Base-by-base conservation (phyloP, 2,888 invertebrate species). In the Brachycybe producta region DNA sequence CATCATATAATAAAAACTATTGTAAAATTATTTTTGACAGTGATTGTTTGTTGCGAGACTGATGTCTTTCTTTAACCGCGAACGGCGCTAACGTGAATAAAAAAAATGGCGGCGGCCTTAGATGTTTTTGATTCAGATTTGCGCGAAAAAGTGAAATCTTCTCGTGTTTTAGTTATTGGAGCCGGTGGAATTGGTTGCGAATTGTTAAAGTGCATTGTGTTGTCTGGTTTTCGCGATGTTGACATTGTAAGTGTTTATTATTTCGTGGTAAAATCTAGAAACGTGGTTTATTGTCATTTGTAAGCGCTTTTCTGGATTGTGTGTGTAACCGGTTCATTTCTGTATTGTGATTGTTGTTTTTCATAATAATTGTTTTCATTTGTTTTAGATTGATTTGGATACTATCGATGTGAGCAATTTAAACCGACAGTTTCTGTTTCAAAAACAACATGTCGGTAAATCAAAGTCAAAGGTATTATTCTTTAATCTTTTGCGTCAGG, bases 141-240 rank as follows among this genome's bases (percentile, higher is more conserved):
- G 7, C 15, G 26, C 19, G 47, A 38, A 35, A 38, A 35, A 15
- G n/a, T 47, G 26, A 15, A 24, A 15, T 38, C 26, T 36, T 30
- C 47, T 11, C 86, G 84, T 70, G 71, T 91, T 44, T 72, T 91
- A 54, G 81, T 91, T 15, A 87, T 91, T 24, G 98, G 98, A 49
- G 97, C 98, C 61, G 98, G 98, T 57, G 98, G 98, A 52, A 98
- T 99, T 62, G 98, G 98, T 56, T 98, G 97, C 72, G 98, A 99
- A 72, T 78, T 99, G 58, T 72, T 99, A 34, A 99, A 99, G 69
- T 94, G 95, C 72, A 77, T 99, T 57, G 94, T 94, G 28, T 72
- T 97, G 42, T 84, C 87, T 56, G 97, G 97, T 55, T 98, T 97
- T 66, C 76, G 77, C 35, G 75, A 90, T 59, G 90, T 99, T 60